Evolutionary conservation across 2,797 vertebrate genomes (phyloP).

Genomic region (Halcyon chelicuti): DNA sequence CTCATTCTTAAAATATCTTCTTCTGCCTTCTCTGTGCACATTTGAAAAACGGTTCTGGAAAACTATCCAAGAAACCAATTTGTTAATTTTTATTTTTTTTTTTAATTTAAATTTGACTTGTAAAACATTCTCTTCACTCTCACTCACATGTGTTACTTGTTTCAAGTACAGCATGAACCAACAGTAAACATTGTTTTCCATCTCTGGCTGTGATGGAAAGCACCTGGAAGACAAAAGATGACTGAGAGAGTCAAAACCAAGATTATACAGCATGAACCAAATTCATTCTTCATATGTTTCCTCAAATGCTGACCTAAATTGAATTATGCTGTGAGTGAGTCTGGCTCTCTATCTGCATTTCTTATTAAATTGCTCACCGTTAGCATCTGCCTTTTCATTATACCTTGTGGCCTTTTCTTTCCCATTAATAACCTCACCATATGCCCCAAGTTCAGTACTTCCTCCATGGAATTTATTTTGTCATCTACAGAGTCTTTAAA

Average conservation of each 20-base stretch:
- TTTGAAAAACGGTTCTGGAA: not conserved
- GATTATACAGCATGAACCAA: not conserved
- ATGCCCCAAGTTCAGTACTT: slow-evolving; percentile 7
- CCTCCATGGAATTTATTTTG: not conserved
- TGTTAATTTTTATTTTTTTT: too few relatives aligned
- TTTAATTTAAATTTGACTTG: not conserved
- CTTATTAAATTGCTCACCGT: slow-evolving; percentile 56
- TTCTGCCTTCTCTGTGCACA: not conserved
- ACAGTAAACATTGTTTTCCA: slow-evolving; percentile 20
- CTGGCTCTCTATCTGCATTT: slow-evolving; percentile 50
- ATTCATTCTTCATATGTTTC: slow-evolving; percentile 54
- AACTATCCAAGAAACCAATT: not conserved
- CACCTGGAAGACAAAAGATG: slow-evolving; percentile 32
- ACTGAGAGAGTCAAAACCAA: not conserved
- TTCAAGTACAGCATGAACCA: not conserved
- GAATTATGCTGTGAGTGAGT: slow-evolving; percentile 23
- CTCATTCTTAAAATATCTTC: not conserved
- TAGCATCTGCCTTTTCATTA: slow-evolving; percentile 60
- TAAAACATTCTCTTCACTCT: not conserved
- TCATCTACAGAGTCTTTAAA: not conserved
- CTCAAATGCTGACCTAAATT: slow-evolving; percentile 35
- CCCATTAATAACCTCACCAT: slow-evolving; percentile 53
- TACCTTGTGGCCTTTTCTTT: slow-evolving; percentile 31
- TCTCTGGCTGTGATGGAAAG: slow-evolving; percentile 31
- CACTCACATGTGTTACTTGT: not conserved